Evolutionary conservation across 2,113 vertebrate species (phyloP).

Genomic region (Siphamia tubifer): DNA sequence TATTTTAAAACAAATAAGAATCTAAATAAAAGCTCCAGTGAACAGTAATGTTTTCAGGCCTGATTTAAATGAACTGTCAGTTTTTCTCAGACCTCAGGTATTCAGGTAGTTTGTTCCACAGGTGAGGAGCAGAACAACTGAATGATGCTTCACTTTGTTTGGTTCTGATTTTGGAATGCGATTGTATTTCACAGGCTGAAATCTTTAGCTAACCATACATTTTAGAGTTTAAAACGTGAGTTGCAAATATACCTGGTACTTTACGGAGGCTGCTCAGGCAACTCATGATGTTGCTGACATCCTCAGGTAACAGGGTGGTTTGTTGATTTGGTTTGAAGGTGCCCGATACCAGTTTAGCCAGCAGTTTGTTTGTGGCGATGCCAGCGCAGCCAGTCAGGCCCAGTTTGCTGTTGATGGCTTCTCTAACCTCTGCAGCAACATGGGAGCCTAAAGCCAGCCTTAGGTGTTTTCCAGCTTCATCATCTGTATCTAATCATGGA

Average conservation of each 20-base stretch:
- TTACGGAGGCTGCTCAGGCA: conserved; percentile 75
- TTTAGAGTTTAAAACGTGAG: not conserved
- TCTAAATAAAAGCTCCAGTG: too few relatives aligned
- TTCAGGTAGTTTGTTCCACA: too few relatives aligned
- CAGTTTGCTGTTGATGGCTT: conserved; percentile 72
- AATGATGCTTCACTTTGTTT: too few relatives aligned
- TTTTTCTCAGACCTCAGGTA: too few relatives aligned
- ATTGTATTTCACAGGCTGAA: too few relatives aligned
- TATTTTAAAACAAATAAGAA: too few relatives aligned
- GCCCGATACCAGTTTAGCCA: conserved; percentile 89
- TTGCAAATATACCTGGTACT: conserved; percentile 81
- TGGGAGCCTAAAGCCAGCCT: conserved; percentile 83
- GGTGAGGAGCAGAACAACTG: too few relatives aligned
- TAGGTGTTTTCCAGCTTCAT: conserved; percentile 58
- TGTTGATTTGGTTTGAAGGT: conserved; percentile 92
- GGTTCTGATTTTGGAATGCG: too few relatives aligned
- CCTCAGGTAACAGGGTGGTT: conserved; percentile 85
- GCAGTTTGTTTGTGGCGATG: conserved; percentile 85
- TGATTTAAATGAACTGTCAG: too few relatives aligned
- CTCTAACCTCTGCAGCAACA: conserved; percentile 84
- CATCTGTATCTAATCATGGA: conserved; percentile 69
- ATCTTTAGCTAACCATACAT: not conserved
- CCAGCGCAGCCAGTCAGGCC: conserved; percentile 89
- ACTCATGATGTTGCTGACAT: conserved; percentile 74
- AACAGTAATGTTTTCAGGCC: too few relatives aligned